Evolutionary conservation across 2,888 invertebrate species (phyloP), one percentile per base, ranked within the genome.

Genomic region (Oxytorus armatus): DNA sequence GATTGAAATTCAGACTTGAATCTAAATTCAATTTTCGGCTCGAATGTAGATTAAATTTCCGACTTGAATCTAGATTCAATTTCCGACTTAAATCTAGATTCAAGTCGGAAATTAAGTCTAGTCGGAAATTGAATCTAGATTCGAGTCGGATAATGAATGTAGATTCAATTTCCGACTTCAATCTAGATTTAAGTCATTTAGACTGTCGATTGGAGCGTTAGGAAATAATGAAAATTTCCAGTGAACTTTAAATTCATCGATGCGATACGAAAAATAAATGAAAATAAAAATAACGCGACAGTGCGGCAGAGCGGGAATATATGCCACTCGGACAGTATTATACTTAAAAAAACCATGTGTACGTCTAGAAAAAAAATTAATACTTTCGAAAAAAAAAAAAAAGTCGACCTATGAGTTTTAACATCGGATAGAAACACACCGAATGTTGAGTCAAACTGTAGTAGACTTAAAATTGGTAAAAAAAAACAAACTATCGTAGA

Each of bases 261-360:
- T 44, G 53, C 21, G 44, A 39, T 36, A n/a, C 23, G 4, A 66
- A 55, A 29, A 3, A 44, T n/a, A 61, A 73, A 51, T n/a, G n/a
- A 73, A 14, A 73, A 61, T 21, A 16, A 29, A 18, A 4, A 16
- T 23, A 25, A 44, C 23, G 25, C 14, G 18, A 2, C 21, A 10
- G 49, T 49, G 25, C n/a, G 21, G 23, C 23, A 33, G 33, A 55
- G 33, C 65, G 49, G 69, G 59, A 42, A 61, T 59, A 77, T 59
- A 73, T 55, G 51, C 69, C 49, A 65, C 57, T 44, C 70, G 23
- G 57, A 66, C 70, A 75, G 65, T 79, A 75, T 79, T 75, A 79
- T 42, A 23, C 5, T 61, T 3, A 21, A 39, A 39, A 39, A 23
- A 49, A 29, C 5, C 18, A 25, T n/a, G 23, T 44, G n/a, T 11